Percentiles rank a stretch among this genome's conserved stretches.
Conservation (phyloP, 2,797 vertebrate species). For the Emys orbicularis region DNA sequence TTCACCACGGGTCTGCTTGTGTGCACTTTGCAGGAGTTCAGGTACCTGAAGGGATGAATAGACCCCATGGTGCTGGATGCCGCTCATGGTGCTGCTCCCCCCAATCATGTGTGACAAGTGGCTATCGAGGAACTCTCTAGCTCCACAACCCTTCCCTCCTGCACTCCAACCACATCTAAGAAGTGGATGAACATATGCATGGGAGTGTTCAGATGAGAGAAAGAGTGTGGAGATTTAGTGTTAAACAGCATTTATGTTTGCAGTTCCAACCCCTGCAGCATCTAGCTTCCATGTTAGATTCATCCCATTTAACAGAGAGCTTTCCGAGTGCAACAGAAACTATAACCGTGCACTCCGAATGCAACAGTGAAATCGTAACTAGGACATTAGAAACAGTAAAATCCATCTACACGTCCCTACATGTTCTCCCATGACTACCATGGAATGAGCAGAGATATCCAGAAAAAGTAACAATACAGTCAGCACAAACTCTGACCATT, state of each 20-base stretch:
- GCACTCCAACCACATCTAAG: not conserved
- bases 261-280: not conserved
- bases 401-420: not conserved
- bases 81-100: not conserved
- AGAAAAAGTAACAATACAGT: not conserved
- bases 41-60: not conserved
- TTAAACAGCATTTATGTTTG: not conserved
- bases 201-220: not conserved
- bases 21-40: not conserved
- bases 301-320: not conserved
- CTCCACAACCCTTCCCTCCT: accelerated
- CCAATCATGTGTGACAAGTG: not conserved
- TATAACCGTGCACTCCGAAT: not conserved
- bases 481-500: not conserved
- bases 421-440: not conserved
- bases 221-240: not conserved
- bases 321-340: not conserved
- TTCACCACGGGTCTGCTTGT: not conserved
- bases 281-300: not conserved
- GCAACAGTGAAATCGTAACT: not conserved
- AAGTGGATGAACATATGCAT: not conserved
- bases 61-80: not conserved
- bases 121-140: not conserved
- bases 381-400: not conserved
- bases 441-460: not conserved